A percentile compares a stretch with the other conserved stretches of the same genome.
Evolutionary conservation across 2,113 vertebrate species (phyloP).

Genomic region (Lynx canadensis): DNA sequence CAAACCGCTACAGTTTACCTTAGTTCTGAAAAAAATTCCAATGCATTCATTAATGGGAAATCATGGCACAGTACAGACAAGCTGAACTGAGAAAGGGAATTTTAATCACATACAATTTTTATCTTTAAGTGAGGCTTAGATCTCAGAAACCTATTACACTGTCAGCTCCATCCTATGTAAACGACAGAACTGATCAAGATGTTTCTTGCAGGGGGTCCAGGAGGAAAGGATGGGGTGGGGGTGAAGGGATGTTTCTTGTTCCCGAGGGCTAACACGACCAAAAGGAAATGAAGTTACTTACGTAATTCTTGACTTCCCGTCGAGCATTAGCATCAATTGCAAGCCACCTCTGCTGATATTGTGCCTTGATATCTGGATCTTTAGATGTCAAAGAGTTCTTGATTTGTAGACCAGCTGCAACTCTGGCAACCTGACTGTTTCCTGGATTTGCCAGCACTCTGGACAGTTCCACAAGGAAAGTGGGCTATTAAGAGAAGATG

Average conservation of each 20-base stretch:
- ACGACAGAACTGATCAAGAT: neutral
- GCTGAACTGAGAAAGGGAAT: neutral
- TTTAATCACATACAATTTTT: constrained; percentile 32
- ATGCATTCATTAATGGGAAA: neutral
- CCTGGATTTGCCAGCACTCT: constrained; percentile 97
- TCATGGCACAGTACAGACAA: neutral
- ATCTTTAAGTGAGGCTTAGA: neutral
- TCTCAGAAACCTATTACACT: neutral
- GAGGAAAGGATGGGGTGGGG: neutral
- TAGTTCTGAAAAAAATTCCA: neutral
- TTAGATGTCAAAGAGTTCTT: constrained; percentile 99
- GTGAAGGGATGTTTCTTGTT: neutral
- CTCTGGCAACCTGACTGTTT: constrained; percentile 98
- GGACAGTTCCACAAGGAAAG: constrained; percentile 98
- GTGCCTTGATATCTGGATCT: constrained; percentile 96
- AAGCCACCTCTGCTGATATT: constrained; percentile 98
- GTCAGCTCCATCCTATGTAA: neutral
- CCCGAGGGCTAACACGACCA: neutral
- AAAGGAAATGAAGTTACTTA: constrained; percentile 84
- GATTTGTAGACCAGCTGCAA: constrained; percentile 97
- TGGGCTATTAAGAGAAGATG: constrained; percentile 87
- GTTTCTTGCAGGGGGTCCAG: neutral
- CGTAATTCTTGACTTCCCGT: constrained; percentile 97
- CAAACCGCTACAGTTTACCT: neutral
- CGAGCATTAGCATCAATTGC: constrained; percentile 96